A percentile compares a stretch with the other conserved stretches of the same genome.
These are phyloP conservation scores for Lucinisca nassula DNA, from an alignment of 2,888 invertebrate species.

Conservation along the genomic window DNA sequence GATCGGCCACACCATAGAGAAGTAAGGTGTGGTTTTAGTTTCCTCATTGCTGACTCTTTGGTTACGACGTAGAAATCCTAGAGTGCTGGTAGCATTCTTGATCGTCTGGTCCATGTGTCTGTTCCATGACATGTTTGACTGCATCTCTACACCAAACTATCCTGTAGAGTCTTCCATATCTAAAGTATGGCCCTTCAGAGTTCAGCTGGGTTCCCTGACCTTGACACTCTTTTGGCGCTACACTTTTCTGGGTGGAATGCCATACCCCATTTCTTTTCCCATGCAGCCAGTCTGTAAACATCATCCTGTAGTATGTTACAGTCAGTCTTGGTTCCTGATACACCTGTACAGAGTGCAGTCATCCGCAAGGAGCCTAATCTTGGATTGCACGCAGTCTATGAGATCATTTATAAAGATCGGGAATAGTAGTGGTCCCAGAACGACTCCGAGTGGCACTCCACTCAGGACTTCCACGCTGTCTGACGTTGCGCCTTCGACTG, in stretches of 20 bases:
- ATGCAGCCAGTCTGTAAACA: too few species aligned
- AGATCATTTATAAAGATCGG: neutral
- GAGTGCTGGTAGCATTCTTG: neutral
- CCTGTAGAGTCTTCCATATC: too few species aligned
- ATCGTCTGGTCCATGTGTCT: neutral
- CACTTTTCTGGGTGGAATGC: slow-evolving; percentile 1
- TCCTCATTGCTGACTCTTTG: neutral
- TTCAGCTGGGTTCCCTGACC: neutral
- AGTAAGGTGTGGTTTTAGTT: neutral
- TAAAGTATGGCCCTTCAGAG: neutral
- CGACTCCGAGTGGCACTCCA: neutral
- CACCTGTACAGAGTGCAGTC: neutral
- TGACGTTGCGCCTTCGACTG: too few species aligned
- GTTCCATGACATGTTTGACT: neutral
- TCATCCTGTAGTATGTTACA: too few species aligned
- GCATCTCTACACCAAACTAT: neutral
- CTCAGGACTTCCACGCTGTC: too few species aligned
- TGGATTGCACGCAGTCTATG: neutral
- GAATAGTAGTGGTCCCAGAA: neutral
- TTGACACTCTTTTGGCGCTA: neutral
- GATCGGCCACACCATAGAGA: too few species aligned
- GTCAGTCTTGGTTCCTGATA: neutral
- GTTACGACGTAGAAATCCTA: too few species aligned
- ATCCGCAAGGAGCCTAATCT: neutral
- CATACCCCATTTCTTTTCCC: neutral